Evolutionary conservation across 1,140 invertebrate species (phyloP), one percentile per base, ranked within the genome.

Genomic region (Gryon sp.): DNA sequence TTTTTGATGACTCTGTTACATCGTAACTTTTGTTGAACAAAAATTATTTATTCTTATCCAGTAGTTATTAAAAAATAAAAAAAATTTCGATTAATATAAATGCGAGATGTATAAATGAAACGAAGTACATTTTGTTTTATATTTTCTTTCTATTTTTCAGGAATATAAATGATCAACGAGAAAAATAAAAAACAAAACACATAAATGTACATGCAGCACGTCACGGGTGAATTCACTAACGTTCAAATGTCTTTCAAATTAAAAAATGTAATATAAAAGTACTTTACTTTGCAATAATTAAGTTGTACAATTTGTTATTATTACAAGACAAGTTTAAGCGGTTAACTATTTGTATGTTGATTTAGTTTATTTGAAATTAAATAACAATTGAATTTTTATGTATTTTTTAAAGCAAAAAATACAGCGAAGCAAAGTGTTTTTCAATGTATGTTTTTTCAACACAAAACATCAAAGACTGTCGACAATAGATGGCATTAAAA

Each of bases 91-190:
- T 48, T 48, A 48, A 48, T 30, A 48, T 30, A 48, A 48, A 26
- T 12, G n/a, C 4, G 22, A 12, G 1, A 15, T n/a, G n/a, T 45
- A 14, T 12, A 18, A 48, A 48, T 1, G 26, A 48, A 6, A 26
- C 20, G 28, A 9, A 26, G 8, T 22, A 43, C 28, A 28, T 18
- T 34, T 50, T 50, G 20, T 34, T 16, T 50, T 28, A 19, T 50
- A 20, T 34, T 41, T 20, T 50, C 46, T 50, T 50, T 50, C 34
- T 50, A 50, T 50, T n/a, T n/a, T n/a, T n/a, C n/a, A n/a, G 28
- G 34, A 50, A 50, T 50, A 50, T 50, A 50, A 50, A 50, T 50
- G 46, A 50, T 19, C 18, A 50, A 50, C 46, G 46, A 16, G 34
- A 50, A 32, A n/a, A 50, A 50, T 8, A 32, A 50, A 50, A 50